A percentile compares a stretch with the other conserved stretches of the same genome.
Evolutionary conservation across 2,888 invertebrate species (phyloP).

Genomic region (Augochlorella aurata): DNA sequence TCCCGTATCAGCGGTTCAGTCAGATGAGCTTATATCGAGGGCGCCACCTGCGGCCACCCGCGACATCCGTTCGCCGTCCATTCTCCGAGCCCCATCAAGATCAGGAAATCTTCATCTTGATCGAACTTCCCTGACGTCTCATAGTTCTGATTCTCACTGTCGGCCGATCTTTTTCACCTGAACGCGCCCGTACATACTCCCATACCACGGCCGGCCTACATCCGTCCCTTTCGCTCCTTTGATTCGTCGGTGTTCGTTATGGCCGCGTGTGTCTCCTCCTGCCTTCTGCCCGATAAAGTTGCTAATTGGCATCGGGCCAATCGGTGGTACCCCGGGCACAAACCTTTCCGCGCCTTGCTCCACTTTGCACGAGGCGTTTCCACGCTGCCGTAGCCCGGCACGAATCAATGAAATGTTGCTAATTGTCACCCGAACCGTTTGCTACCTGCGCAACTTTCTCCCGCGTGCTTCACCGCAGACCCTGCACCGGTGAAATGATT

Average conservation of each 20-base stretch:
- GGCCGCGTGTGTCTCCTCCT: background rate
- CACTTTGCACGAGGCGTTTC: background rate
- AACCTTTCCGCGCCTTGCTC: background rate
- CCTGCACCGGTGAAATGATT: too few relatives aligned
- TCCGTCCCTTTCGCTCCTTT: slow-evolving; percentile 18
- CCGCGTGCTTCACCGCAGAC: background rate
- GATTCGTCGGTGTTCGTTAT: slow-evolving; percentile 22
- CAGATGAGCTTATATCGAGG: slow-evolving; percentile 75
- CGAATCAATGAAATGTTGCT: background rate
- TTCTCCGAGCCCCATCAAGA: slow-evolving; percentile 67
- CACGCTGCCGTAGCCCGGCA: background rate
- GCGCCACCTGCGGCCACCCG: slow-evolving; percentile 80
- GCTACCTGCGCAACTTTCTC: background rate
- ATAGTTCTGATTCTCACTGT: slow-evolving; percentile 72
- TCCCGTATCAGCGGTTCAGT: slow-evolving; percentile 74
- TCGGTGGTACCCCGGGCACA: background rate
- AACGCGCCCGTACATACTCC: slow-evolving; percentile 56
- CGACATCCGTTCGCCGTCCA: slow-evolving; percentile 70
- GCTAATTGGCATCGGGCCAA: slow-evolving; percentile 12
- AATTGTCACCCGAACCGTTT: background rate
- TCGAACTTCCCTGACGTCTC: slow-evolving; percentile 70
- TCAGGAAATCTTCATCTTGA: slow-evolving; percentile 76
- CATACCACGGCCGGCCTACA: slow-evolving; percentile 2
- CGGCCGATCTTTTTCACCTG: slow-evolving; percentile 67
- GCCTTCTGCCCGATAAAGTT: slow-evolving; percentile 13